Evolutionary conservation across 1,140 invertebrate genomes (phyloP), one percentile per base, ranked within the genome.

Genomic region (Drosophila seguyi): DNA sequence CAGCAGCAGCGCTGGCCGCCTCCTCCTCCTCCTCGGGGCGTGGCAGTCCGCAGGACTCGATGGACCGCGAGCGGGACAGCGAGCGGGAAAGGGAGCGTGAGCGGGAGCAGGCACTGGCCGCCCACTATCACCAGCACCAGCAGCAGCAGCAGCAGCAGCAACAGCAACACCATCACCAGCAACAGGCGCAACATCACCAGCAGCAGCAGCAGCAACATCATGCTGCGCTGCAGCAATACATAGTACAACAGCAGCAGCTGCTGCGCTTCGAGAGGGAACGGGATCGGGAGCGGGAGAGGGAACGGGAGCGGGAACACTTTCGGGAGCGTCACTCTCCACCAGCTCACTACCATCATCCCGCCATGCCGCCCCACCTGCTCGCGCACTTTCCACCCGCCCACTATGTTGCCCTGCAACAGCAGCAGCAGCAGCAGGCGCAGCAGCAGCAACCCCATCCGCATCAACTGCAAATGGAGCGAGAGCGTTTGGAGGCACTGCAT

Each of bases 241-340:
- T 90, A 18, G 90, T 83, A 10, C 90, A 91, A 74, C 90, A 91
- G 65, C 90, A 91, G 45, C 90, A 92, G 27, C 22, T 90, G 67
- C 56, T 85, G 67, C 84, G 84, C 52, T 87, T 87, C 22, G 83
- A 84, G 29, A 68, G 81, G 39, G 81, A 84, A 29, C 53, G 79
- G 11, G 79, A 81, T 7, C 22, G 79, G 13, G 80, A 86, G 29
- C 14, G 73, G 16, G 73, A 77, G 27, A 27, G 71, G 6, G 82
- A 85, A 0, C 13, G 73, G 18, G 73, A 73, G 36, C 67, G 87
- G 25, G 79, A 91, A 20, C 73, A 78, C 14, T 75, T 71, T 36
- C 50, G 73, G 39, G 72, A 80, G 16, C 56, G 80, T 13, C 75
- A 77, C 20, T 55, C 79, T 22, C 58, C 79, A 25, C 59, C 79